Evolutionary conservation across 2,888 invertebrate genomes (phyloP).

Genomic region (Neoscelio sp.): DNA sequence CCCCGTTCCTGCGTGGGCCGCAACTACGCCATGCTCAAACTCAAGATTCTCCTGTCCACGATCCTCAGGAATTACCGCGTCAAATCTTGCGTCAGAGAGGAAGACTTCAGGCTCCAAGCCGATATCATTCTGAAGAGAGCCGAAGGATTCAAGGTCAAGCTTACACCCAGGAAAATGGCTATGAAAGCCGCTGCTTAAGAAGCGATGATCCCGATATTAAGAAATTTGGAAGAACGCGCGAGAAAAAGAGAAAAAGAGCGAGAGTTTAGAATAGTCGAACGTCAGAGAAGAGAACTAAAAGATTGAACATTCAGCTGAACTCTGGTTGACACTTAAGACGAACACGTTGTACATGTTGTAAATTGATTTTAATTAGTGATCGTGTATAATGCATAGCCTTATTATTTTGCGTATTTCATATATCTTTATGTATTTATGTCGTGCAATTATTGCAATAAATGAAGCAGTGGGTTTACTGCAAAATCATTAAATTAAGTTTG

Average conservation of each 20-base stretch:
- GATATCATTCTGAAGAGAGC: conserved; percentile 90
- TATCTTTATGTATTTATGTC: conserved; percentile 76
- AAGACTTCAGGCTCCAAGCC: conserved; percentile 87
- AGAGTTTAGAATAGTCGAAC: not conserved
- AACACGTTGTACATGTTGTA: conserved; percentile 71
- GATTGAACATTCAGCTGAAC: conserved; percentile 24
- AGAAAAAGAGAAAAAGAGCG: conserved; percentile 17
- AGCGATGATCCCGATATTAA: no score
- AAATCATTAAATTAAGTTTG: conserved; percentile 66
- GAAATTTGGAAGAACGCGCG: conserved; percentile 1
- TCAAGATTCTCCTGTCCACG: conserved; percentile 89
- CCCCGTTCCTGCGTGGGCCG: conserved; percentile 92
- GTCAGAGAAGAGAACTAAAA: conserved; percentile 3
- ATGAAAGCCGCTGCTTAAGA: conserved; percentile 69
- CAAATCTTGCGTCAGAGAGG: conserved; percentile 86
- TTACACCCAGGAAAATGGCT: conserved; percentile 76
- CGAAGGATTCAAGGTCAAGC: conserved; percentile 87
- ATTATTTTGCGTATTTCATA: conserved; percentile 66
- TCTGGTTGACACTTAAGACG: conserved; percentile 3
- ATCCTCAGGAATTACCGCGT: conserved; percentile 88
- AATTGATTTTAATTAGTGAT: conserved; percentile 71
- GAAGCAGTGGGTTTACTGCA: conserved; percentile 74
- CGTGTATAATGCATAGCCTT: conserved; percentile 66
- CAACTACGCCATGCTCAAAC: conserved; percentile 91
- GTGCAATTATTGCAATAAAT: conserved; percentile 80